Conservation (phyloP, 2,113 vertebrate genomes). For the Erpornis zantholeuca region DNA sequence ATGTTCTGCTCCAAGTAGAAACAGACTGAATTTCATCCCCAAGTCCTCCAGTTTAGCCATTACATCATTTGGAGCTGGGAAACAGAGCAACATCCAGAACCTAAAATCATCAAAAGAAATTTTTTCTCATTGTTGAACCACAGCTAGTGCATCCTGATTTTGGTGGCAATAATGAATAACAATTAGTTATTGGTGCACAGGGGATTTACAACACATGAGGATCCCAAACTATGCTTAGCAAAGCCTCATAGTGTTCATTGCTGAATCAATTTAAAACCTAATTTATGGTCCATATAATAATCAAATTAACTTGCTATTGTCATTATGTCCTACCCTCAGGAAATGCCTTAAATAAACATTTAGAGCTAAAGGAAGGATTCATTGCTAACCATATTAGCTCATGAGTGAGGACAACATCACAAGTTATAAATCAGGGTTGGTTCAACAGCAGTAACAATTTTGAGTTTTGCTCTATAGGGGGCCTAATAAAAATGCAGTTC, state of each 20-base stretch:
- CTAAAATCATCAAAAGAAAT: not conserved
- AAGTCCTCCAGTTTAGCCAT: not conserved
- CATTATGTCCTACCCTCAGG: not conserved
- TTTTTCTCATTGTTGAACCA: not conserved
- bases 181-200: not conserved
- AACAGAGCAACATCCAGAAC: not conserved
- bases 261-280: not conserved
- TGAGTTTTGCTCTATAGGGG: not conserved
- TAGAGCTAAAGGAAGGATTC: not conserved
- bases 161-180: not conserved
- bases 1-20: not conserved
- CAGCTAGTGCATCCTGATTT: not conserved
- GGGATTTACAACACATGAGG: not conserved
- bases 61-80: not conserved
- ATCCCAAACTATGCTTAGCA: not conserved
- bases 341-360: not conserved
- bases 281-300: conserved; percentile 9
- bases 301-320: not conserved
- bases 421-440: not conserved
- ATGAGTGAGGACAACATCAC: not conserved
- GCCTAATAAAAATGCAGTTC: not conserved
- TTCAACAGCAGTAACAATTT: not conserved
- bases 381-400: not conserved
- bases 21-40: not conserved
- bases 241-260: not conserved